Conservation (phyloP, 2,888 invertebrate genomes). For the Aleiodes leptofemur region DNA sequence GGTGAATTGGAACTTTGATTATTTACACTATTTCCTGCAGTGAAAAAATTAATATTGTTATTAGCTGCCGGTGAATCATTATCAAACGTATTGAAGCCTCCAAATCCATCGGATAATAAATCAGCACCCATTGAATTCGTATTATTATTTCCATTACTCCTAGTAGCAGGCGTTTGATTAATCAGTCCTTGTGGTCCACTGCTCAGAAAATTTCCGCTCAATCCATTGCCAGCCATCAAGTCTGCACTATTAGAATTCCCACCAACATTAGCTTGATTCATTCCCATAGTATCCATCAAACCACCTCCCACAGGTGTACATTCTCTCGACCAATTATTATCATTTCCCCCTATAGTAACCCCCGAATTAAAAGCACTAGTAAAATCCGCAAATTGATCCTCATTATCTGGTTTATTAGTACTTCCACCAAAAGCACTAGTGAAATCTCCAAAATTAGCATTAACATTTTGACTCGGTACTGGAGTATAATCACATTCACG, state of each 20-base stretch:
- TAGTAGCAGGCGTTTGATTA: slow-evolving; percentile 57
- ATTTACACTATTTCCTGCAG: slow-evolving; percentile 45
- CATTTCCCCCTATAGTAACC: slow-evolving; percentile 61
- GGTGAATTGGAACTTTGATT: slow-evolving; percentile 18
- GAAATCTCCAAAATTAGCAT: slow-evolving; percentile 87
- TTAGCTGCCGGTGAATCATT: slow-evolving; percentile 57
- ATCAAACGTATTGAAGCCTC: slow-evolving; percentile 68
- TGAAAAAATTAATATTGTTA: slow-evolving; percentile 66
- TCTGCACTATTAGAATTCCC: slow-evolving; percentile 53
- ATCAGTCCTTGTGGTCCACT: slow-evolving; percentile 58
- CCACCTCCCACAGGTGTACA: slow-evolving; percentile 47
- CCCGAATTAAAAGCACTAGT: slow-evolving; percentile 80
- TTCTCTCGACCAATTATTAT: slow-evolving; percentile 52
- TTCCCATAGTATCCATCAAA: neutral
- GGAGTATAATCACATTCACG: slow-evolving; percentile 75
- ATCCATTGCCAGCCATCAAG: slow-evolving; percentile 30
- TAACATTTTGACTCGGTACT: slow-evolving; percentile 64
- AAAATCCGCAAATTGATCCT: slow-evolving; percentile 89
- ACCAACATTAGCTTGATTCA: slow-evolving; percentile 6
- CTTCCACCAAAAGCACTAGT: slow-evolving; percentile 80
- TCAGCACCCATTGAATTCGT: slow-evolving; percentile 56
- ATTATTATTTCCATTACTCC: slow-evolving; percentile 68
- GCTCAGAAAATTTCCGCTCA: slow-evolving; percentile 30
- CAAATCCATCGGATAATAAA: slow-evolving; percentile 68
- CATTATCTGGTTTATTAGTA: slow-evolving; percentile 35